Evolutionary conservation across 1,140 invertebrate species (phyloP).

Genomic region (Chironomus tepperi): DNA sequence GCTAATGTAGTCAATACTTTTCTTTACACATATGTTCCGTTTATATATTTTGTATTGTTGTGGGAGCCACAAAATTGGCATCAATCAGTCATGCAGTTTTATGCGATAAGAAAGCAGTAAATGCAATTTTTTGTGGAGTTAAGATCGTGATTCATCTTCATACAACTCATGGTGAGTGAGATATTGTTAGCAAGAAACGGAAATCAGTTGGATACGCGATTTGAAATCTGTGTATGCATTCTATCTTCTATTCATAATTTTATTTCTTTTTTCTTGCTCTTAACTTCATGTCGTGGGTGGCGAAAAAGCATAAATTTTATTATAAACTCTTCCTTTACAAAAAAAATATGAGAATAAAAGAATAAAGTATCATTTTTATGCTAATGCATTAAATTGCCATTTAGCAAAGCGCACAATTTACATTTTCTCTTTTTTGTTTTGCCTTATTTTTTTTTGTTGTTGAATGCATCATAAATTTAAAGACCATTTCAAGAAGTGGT

Average conservation of each 20-base stretch:
- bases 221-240: not conserved
- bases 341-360: not conserved
- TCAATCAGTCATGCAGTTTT: conserved; percentile 18
- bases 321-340: not conserved
- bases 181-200: not conserved
- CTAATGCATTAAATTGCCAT: conserved; percentile 6
- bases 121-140: not conserved
- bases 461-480: conserved; percentile 11
- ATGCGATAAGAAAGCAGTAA: not conserved
- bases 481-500: not conserved
- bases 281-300: not conserved
- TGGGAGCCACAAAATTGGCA: conserved; percentile 14
- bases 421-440: not conserved
- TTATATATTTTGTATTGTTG: not conserved
- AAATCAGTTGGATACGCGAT: conserved; percentile 1
- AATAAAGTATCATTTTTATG: not conserved
- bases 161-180: conserved; percentile 2
- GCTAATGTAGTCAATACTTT: too few relatives aligned
- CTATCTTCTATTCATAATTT: not conserved
- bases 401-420: not conserved
- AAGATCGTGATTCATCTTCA: not conserved
- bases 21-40: not conserved
- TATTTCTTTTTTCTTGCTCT: not conserved
- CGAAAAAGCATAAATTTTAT: not conserved
- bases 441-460: not conserved